Conservation (phyloP, 2,797 vertebrate genomes). For the Australoheros facetus region DNA sequence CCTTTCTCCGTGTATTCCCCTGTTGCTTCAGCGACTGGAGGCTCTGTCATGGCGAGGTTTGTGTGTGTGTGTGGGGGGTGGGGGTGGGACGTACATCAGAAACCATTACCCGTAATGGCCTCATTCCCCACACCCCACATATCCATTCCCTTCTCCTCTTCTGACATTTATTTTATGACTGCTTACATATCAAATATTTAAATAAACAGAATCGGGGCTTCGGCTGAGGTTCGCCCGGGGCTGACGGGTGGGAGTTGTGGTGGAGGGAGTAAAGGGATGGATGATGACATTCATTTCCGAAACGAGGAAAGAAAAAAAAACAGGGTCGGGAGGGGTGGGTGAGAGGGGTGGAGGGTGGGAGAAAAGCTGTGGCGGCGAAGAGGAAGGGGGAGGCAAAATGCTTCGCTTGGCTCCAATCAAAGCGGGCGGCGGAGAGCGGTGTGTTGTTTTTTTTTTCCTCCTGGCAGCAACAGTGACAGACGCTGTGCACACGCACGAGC, state of each 20-base stretch:
- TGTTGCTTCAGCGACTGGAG: slow-evolving; percentile 56
- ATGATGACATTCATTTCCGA: slow-evolving; percentile 72
- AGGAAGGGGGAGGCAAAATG: slow-evolving; percentile 62
- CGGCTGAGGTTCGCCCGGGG: slow-evolving; percentile 63
- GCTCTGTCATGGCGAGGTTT: slow-evolving; percentile 55
- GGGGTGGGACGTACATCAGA: slow-evolving; percentile 68
- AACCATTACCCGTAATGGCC: slow-evolving; percentile 79
- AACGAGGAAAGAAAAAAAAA: slow-evolving; percentile 41
- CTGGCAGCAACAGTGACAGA: slow-evolving; percentile 63
- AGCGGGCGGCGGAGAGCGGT: slow-evolving; percentile 56
- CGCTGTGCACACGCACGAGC: slow-evolving; percentile 32
- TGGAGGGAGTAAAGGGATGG: slow-evolving; percentile 40
- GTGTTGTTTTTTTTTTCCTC: slow-evolving; percentile 50
- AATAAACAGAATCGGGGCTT: slow-evolving; percentile 79
- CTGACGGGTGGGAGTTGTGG: slow-evolving; percentile 44
- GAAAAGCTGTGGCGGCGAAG: slow-evolving; percentile 18
- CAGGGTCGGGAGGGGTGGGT: background rate
- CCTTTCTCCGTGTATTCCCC: slow-evolving; percentile 51
- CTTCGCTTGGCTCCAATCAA: slow-evolving; percentile 77
- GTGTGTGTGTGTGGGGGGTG: background rate
- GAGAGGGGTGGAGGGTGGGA: slow-evolving; percentile 35
- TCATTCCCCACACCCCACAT: slow-evolving; percentile 50
- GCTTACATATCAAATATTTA: slow-evolving; percentile 86
- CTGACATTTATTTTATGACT: slow-evolving; percentile 85
- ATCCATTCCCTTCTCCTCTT: slow-evolving; percentile 69